Evolutionary conservation across 1,140 invertebrate genomes (phyloP), one percentile per base, ranked within the genome.

Genomic region (Hydropsyche tenuis): DNA sequence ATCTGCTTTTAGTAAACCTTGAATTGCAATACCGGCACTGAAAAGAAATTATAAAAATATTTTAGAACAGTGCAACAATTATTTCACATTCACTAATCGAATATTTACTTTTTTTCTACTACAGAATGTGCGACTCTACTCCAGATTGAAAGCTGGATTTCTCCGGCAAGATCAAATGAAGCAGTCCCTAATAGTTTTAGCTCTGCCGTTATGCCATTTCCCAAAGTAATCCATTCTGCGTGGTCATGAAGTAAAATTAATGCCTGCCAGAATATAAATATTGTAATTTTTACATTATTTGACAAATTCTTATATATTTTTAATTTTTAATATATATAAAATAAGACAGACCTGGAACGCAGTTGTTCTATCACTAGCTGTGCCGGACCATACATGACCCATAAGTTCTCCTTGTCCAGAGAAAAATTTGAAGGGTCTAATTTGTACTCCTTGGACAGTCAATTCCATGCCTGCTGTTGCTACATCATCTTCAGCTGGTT

Each of bases 321-420:
- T n/a, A n/a, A n/a, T n/a, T n/a, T n/a, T n/a, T n/a, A n/a, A n/a
- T 60, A 2, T 2, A 20, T 22, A 60, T 60, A 60, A 22, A 22
- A 60, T 5, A 1, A 4, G 45, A 46, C 18, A 16, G 82, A 91
- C 90, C 83, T 94, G 92, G 76, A 94, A 90, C 5, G 94, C 94
- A 0, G 94, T 89, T 0, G 93, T 95, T 51, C 90, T 87, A 63
- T 95, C 92, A 0, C 92, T 93, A 1, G 89, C 93, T 2, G 90
- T 92, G 0, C 93, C 93, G 0, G 91, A 91, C 94, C 94, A 96
- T 3, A 96, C 91, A 77, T 95, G 94, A 0, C 94, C 89, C 94
- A 96, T 96, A 0, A 97, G 84, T 80, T 96, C 94, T 0, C 90
- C 88, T 79, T 94, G 92, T 0, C 94, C 93, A 1, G 86, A 88